Percentiles rank a stretch among this genome's conserved stretches.
These are phyloP conservation scores for Sebastes glaucus DNA, from an alignment of 2,797 vertebrate genomes.

Conservation along the genomic window DNA sequence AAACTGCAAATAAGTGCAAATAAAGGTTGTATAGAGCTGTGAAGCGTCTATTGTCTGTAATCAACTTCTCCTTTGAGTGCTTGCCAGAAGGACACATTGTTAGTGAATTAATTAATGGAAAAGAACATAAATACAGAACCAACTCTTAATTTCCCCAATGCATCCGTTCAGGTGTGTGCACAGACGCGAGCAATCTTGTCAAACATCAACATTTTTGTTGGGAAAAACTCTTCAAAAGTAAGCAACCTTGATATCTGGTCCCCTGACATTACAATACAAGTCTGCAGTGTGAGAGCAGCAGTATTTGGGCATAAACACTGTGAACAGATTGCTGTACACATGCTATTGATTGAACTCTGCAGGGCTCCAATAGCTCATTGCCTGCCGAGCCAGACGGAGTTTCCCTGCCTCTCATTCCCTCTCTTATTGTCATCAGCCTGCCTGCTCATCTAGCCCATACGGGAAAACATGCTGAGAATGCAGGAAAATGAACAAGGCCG, in stretches of 20 bases:
- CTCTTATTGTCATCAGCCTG: constrained; percentile 28
- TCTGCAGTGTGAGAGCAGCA: constrained; percentile 10
- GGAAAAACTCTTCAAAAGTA: constrained; percentile 5
- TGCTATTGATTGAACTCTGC: constrained; percentile 66
- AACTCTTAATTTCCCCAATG: background rate
- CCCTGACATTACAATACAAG: background rate
- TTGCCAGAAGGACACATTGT: background rate
- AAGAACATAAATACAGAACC: background rate
- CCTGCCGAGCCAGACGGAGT: constrained; percentile 39
- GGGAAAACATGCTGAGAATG: constrained; percentile 24
- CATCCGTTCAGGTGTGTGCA: background rate
- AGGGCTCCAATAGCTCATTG: constrained; percentile 51
- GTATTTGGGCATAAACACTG: constrained; percentile 35
- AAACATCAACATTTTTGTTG: background rate
- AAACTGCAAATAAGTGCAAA: background rate
- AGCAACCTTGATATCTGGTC: constrained; percentile 8
- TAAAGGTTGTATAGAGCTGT: background rate
- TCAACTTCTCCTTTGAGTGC: background rate
- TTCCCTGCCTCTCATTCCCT: constrained; percentile 31
- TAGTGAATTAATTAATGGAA: background rate
- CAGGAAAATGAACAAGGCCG: constrained; percentile 29
- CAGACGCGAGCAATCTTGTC: background rate
- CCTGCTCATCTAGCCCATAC: constrained; percentile 21
- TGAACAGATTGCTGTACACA: constrained; percentile 65
- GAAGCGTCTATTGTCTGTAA: background rate